These are phyloP conservation scores for Lycaon pictus DNA, from an alignment of 2,113 vertebrate species.

Conservation along the genomic window DNA sequence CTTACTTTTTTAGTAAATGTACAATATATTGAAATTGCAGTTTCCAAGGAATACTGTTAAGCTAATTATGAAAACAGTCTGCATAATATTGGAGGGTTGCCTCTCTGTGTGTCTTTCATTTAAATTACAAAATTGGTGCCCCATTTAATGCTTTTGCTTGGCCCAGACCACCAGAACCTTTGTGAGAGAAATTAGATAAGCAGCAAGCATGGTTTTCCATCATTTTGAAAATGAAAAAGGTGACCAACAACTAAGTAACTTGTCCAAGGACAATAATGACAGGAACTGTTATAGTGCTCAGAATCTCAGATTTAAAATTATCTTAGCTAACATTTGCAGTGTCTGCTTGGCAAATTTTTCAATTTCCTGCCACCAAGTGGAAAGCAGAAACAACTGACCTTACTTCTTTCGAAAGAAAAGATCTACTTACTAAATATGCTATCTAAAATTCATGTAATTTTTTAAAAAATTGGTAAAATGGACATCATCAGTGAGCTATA, in stretches of 20 bases:
- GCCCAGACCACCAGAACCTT: not conserved
- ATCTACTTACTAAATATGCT: not conserved
- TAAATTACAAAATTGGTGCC: constrained; percentile 18
- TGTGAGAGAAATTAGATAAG: not conserved
- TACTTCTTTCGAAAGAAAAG: constrained; percentile 25
- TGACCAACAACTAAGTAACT: not conserved
- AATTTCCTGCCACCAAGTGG: not conserved
- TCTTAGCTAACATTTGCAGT: not conserved
- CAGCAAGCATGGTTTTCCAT: not conserved
- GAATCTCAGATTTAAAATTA: not conserved
- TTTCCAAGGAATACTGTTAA: constrained; percentile 45
- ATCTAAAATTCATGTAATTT: not conserved
- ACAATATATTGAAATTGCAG: constrained; percentile 45
- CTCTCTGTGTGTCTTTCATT: constrained; percentile 7
- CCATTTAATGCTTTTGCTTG: not conserved
- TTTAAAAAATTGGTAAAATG: not conserved
- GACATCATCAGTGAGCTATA: not conserved
- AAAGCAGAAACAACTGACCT: not conserved
- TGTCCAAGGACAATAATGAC: not conserved
- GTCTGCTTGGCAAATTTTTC: not conserved
- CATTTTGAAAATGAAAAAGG: not conserved
- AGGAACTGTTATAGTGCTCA: not conserved
- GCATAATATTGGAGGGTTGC: constrained; percentile 15
- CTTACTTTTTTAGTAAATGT: constrained; percentile 50
- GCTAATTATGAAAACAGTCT: constrained; percentile 66